Conservation (phyloP, 2,113 vertebrate genomes). For the Triplophysa tibetana region DNA sequence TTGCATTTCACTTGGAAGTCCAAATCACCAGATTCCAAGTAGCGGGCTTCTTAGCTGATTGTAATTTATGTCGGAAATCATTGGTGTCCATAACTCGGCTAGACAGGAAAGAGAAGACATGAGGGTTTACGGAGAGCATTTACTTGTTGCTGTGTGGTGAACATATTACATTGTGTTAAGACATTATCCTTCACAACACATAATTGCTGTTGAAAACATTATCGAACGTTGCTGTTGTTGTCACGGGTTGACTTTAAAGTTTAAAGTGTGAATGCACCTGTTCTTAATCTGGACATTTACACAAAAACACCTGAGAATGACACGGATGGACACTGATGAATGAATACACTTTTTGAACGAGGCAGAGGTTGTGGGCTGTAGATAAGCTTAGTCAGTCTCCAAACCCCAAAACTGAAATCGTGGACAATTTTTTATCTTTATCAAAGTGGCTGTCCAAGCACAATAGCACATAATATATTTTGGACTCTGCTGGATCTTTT, state of each 20-base stretch:
- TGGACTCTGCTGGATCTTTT: background rate
- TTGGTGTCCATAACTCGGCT: slow-evolving; percentile 60
- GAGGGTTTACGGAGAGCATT: slow-evolving; percentile 44
- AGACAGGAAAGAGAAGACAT: slow-evolving; percentile 41
- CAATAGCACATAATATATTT: slow-evolving; percentile 12
- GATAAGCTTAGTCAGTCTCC: slow-evolving; percentile 52
- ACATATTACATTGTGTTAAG: slow-evolving; percentile 33
- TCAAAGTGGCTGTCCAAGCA: slow-evolving; percentile 40
- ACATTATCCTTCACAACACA: background rate
- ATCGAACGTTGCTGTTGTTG: slow-evolving; percentile 38
- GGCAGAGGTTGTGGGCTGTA: slow-evolving; percentile 48
- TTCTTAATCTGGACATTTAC: slow-evolving; percentile 71
- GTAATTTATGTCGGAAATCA: slow-evolving; percentile 75
- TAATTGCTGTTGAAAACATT: slow-evolving; percentile 19
- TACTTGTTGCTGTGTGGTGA: background rate
- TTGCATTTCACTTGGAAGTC: slow-evolving; percentile 74
- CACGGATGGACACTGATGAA: slow-evolving; percentile 57
- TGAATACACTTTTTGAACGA: slow-evolving; percentile 62
- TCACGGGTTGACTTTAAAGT: slow-evolving; percentile 42
- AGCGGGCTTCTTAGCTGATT: slow-evolving; percentile 69
- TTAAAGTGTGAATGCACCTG: slow-evolving; percentile 62
- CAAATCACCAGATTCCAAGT: slow-evolving; percentile 75
- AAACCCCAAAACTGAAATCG: slow-evolving; percentile 9
- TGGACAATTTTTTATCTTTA: slow-evolving; percentile 20
- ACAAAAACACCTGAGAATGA: slow-evolving; percentile 60